phyloP scores from a whole-genome alignment of 2,888 invertebrate species.

The Meliscaeva auricollis region DNA sequence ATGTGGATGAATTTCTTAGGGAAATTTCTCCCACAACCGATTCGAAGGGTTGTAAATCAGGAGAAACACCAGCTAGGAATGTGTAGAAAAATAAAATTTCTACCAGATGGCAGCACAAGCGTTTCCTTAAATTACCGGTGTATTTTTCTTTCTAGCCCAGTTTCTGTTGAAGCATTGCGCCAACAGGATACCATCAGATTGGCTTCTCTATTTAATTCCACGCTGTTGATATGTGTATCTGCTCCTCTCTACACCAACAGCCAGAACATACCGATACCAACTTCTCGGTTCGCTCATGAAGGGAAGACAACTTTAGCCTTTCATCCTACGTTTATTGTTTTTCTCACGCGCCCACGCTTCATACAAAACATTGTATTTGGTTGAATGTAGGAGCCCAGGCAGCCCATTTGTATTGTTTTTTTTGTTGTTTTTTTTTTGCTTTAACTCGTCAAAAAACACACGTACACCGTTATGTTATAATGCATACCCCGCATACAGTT shows the following conservation, averaged over 20 bases:
- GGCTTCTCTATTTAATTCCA: background rate
- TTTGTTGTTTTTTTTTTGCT: slow-evolving; percentile 40
- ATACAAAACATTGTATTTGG: slow-evolving; percentile 10
- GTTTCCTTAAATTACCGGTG: slow-evolving; percentile 40
- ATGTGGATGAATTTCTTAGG: background rate
- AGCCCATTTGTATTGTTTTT: slow-evolving; percentile 32
- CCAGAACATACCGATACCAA: slow-evolving; percentile 15
- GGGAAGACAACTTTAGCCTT: slow-evolving; percentile 34
- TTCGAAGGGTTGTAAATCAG: slow-evolving; percentile 15
- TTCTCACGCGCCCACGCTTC: slow-evolving; percentile 69
- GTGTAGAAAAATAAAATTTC: background rate
- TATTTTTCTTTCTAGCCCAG: slow-evolving; percentile 45
- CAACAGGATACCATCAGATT: slow-evolving; percentile 5
- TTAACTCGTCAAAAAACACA: slow-evolving; percentile 21
- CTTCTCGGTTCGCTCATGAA: slow-evolving; percentile 20
- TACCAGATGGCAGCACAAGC: slow-evolving; percentile 28
- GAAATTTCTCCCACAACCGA: slow-evolving; percentile 38
- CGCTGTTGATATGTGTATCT: slow-evolving; percentile 41
- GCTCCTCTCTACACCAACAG: slow-evolving; percentile 13
- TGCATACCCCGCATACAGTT: background rate
- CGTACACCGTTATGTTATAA: slow-evolving; percentile 29
- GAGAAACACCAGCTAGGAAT: slow-evolving; percentile 13
- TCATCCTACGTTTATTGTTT: slow-evolving; percentile 57
- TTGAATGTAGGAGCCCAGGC: slow-evolving; percentile 33
- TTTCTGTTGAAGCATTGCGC: slow-evolving; percentile 47